Conservation (phyloP, 2,797 vertebrate species). For the Cyprinella venusta region DNA sequence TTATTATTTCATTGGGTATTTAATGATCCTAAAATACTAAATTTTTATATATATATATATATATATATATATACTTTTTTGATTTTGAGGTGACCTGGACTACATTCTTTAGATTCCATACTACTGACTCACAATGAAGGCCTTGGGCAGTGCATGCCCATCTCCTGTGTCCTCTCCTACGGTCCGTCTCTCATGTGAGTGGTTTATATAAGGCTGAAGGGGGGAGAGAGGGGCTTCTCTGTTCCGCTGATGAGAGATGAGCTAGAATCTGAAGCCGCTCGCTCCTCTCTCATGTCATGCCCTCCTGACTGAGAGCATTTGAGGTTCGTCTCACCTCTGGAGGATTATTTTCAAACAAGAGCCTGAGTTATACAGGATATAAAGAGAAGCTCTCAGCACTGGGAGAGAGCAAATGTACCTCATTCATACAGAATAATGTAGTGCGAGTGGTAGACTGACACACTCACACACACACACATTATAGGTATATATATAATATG, state of each 20-base stretch:
- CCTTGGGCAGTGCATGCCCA: slow-evolving; percentile 18
- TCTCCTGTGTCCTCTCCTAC: slow-evolving; percentile 6
- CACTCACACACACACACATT: neutral
- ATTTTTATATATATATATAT: too few relatives aligned
- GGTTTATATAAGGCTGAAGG: slow-evolving; percentile 32
- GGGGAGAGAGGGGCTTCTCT: neutral
- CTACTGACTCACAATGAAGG: slow-evolving; percentile 14
- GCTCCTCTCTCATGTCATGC: neutral
- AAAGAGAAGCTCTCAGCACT: slow-evolving; percentile 13
- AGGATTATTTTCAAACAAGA: slow-evolving; percentile 35
- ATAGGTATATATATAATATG: neutral
- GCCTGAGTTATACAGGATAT: slow-evolving; percentile 31
- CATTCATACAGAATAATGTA: slow-evolving; percentile 28
- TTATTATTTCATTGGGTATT: too few relatives aligned
- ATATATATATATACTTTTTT: neutral
- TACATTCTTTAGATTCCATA: neutral
- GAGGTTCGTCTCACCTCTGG: slow-evolving; percentile 30
- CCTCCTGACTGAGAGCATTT: slow-evolving; percentile 35
- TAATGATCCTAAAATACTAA: too few relatives aligned
- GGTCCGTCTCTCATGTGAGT: slow-evolving; percentile 12
- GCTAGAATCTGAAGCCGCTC: slow-evolving; percentile 22
- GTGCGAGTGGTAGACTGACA: neutral
- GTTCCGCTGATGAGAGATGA: slow-evolving; percentile 24
- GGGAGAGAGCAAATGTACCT: slow-evolving; percentile 22
- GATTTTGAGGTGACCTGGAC: neutral